Percentiles rank a stretch among this genome's conserved stretches.
Evolutionary conservation across 2,888 invertebrate genomes (phyloP).

Genomic region (Achlya flavicornis): DNA sequence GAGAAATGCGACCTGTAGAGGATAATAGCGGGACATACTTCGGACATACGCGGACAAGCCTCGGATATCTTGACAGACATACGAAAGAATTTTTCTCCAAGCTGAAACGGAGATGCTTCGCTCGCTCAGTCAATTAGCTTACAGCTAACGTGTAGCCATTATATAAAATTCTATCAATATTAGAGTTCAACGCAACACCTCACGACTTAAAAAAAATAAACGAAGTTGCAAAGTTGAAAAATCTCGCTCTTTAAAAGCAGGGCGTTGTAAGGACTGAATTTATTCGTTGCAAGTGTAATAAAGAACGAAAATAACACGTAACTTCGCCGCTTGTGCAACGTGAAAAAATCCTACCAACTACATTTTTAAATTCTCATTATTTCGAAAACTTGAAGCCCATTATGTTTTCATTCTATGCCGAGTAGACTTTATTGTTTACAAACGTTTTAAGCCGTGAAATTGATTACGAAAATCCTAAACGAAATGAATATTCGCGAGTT

Average conservation of each 20-base stretch:
- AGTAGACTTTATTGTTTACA: constrained; percentile 43
- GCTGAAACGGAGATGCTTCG: too few species aligned
- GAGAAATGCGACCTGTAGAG: too few species aligned
- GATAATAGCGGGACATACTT: too few species aligned
- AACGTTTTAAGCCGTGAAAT: constrained; percentile 42
- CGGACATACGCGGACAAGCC: too few species aligned
- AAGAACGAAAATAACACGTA: constrained; percentile 30
- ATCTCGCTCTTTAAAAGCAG: constrained; percentile 2
- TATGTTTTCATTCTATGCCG: constrained; percentile 35
- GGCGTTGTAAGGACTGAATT: constrained; percentile 18
- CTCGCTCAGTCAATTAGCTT: too few species aligned
- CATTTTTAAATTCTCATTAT: constrained; percentile 60
- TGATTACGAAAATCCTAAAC: constrained; percentile 49
- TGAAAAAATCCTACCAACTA: constrained; percentile 34
- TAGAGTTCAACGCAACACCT: too few species aligned
- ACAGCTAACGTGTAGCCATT: too few species aligned
- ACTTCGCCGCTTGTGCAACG: constrained; percentile 24
- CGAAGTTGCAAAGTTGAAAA: too few species aligned
- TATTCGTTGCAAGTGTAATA: constrained; percentile 24
- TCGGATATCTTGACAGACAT: too few species aligned
- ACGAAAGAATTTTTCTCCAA: too few species aligned
- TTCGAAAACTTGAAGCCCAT: constrained; percentile 41
- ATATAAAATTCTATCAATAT: too few species aligned
- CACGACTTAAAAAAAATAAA: too few species aligned
- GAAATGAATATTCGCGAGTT: constrained; percentile 34